Percentiles rank a stretch among this genome's conserved stretches.
phyloP scores from a whole-genome alignment of 2,888 invertebrate species.

The Periphyllus acericola region DNA sequence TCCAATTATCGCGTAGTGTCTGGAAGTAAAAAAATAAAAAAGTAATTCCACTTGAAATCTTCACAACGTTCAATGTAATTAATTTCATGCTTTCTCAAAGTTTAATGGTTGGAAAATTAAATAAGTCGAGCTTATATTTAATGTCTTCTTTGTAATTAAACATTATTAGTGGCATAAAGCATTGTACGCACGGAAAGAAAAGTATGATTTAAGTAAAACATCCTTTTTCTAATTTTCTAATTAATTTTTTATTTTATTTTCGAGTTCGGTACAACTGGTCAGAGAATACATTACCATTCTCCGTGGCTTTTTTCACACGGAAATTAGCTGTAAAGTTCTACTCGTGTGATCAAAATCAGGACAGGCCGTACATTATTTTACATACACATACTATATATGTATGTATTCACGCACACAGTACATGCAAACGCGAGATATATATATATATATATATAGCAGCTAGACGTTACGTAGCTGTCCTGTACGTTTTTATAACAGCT shows the following conservation, averaged over 20 bases:
- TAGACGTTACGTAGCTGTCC: neutral
- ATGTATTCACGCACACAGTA: neutral
- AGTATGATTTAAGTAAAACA: neutral
- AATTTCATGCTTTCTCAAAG: conserved; percentile 37
- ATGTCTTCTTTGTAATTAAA: conserved; percentile 45
- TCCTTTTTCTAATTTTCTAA: neutral
- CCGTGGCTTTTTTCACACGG: conserved; percentile 27
- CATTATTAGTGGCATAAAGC: conserved; percentile 21
- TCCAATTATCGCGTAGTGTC: conserved; percentile 33
- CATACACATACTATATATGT: neutral
- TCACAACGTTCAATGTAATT: conserved; percentile 39
- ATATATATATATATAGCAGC: neutral
- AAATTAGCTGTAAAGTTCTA: conserved; percentile 25
- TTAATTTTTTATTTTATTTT: neutral
- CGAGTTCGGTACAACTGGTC: neutral
- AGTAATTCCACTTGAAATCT: conserved; percentile 43
- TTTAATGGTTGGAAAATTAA: conserved; percentile 54
- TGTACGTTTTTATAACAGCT: neutral
- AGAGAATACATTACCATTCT: neutral
- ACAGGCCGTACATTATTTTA: neutral
- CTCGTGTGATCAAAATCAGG: conserved; percentile 12
- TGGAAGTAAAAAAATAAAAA: conserved; percentile 33
- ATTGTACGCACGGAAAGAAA: neutral
- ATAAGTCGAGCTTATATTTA: conserved; percentile 34
- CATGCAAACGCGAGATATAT: no score